Base-by-base conservation (phyloP, 2,888 invertebrate genomes). In the Heliothis peltigera region DNA sequence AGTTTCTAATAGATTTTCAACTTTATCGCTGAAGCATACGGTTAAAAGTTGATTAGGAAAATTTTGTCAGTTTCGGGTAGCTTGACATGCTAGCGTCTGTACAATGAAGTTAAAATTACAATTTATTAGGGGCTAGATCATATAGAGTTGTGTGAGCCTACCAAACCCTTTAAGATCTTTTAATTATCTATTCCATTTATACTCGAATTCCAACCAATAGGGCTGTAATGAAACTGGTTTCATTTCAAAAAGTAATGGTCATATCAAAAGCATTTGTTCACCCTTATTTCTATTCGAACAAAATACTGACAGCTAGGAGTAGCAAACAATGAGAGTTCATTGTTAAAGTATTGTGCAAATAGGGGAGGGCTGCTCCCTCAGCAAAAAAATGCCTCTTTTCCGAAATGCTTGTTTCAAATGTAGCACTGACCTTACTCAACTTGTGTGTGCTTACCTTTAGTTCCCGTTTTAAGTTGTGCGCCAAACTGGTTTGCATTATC, bases 281-380 rank as follows among this genome's bases (percentile, higher is more conserved):
- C 83, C 84, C 87, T 39, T 70, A 83, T 83, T 83, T 79, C 80
- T 80, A 80, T 79, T 66, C 52, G 69, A 76, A 82, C 70, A 66
- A 73, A 80, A 79, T 75, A 73, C 80, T 63, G 63, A 60, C 66
- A 67, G 64, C 67, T 75, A 78, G 73, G 80, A 73, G 80, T 65
- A 75, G 86, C 89, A 89, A 91, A 92, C 93, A 92, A 90, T 91
- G 83, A 80, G 69, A 79, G 88, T 87, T 86, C 91, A 91, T 93
- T 92, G 90, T 90, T 52, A 91, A 89, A 92, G 92, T 90, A 91
- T 89, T 88, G 88, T 79, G 88, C 89, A 93, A 92, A 93, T 88
- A 93, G 88, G 92, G 92, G 91, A 85, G 82, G 51, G 53, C 63
- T 81, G 85, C 84, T 84, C 89, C 85, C 90, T 87, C 85, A 65